A percentile compares a stretch with the other conserved stretches of the same genome.
Conservation (phyloP, 2,797 vertebrate genomes). For the Liparis tanakae region DNA sequence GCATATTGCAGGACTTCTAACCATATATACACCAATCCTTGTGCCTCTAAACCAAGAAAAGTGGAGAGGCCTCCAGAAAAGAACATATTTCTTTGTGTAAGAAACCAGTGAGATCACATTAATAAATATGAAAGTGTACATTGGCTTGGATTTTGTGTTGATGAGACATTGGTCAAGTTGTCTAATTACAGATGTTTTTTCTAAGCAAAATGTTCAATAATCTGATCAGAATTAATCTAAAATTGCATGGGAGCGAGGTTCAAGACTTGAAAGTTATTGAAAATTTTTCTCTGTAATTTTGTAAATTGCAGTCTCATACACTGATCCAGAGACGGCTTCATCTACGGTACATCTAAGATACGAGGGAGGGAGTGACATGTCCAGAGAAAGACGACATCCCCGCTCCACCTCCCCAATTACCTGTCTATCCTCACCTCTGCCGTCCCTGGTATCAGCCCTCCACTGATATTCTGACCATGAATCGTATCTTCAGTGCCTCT, state of each 20-base stretch:
- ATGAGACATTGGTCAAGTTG: neutral
- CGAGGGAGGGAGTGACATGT: constrained; percentile 23
- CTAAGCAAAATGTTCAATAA: neutral
- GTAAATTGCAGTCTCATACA: neutral
- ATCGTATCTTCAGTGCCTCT: constrained; percentile 78
- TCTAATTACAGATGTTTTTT: neutral
- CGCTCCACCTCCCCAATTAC: constrained; percentile 59
- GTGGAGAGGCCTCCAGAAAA: constrained; percentile 11
- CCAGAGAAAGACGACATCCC: constrained; percentile 38
- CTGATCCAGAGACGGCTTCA: constrained; percentile 18
- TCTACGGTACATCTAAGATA: constrained; percentile 21
- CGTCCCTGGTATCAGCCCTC: constrained; percentile 45
- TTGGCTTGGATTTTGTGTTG: neutral
- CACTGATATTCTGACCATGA: constrained; percentile 71
- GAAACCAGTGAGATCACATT: neutral
- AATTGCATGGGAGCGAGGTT: neutral
- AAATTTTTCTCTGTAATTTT: neutral
- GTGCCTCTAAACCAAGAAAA: constrained; percentile 32
- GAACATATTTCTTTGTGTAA: constrained; percentile 22
- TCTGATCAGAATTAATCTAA: neutral
- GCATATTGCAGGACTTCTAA: constrained; percentile 46
- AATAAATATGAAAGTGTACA: neutral
- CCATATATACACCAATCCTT: constrained; percentile 31
- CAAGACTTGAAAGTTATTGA: neutral
- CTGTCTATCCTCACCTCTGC: constrained; percentile 73